Evolutionary conservation across 1,140 invertebrate genomes (phyloP).

Genomic region (Pectinophora gossypiella): DNA sequence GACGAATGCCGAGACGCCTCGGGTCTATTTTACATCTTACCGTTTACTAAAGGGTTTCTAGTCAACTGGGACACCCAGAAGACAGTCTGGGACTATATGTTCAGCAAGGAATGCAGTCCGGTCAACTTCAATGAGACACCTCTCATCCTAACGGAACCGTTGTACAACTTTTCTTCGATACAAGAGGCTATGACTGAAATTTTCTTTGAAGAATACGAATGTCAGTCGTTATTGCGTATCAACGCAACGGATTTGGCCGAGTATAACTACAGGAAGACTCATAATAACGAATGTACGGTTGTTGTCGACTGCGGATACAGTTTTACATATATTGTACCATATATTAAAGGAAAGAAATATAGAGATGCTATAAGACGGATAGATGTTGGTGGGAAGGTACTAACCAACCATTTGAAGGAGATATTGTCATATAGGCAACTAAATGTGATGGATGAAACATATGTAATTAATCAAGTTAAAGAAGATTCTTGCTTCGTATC

Average conservation of each 20-base stretch:
- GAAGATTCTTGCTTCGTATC: slow-evolving; percentile 98
- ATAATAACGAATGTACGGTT: slow-evolving; percentile 83
- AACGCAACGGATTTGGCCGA: slow-evolving; percentile 85
- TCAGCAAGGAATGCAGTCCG: slow-evolving; percentile 91
- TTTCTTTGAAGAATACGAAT: slow-evolving; percentile 98
- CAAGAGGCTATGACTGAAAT: slow-evolving; percentile 97
- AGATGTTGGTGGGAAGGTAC: slow-evolving; percentile 96
- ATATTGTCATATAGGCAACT: slow-evolving; percentile 97
- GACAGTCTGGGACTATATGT: slow-evolving; percentile 97
- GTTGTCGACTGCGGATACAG: slow-evolving; percentile 97
- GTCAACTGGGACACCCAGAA: slow-evolving; percentile 98
- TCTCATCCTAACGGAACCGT: slow-evolving; percentile 94
- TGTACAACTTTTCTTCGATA: slow-evolving; percentile 94
- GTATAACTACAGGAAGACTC: slow-evolving; percentile 78
- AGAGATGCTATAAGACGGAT: slow-evolving; percentile 88
- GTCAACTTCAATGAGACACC: slow-evolving; percentile 86
- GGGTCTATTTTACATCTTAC: slow-evolving; percentile 94
- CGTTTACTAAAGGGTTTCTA: slow-evolving; percentile 96
- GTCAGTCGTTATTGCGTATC: slow-evolving; percentile 87
- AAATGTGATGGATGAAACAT: slow-evolving; percentile 99
- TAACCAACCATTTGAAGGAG: slow-evolving; percentile 99
- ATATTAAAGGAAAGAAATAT: slow-evolving; percentile 91
- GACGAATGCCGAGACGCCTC: slow-evolving; percentile 97
- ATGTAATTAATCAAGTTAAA: slow-evolving; percentile 98
- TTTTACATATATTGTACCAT: slow-evolving; percentile 96